These are phyloP conservation scores for Fulmarus glacialis DNA, from an alignment of 2,113 vertebrate species.

Conservation along the genomic window DNA sequence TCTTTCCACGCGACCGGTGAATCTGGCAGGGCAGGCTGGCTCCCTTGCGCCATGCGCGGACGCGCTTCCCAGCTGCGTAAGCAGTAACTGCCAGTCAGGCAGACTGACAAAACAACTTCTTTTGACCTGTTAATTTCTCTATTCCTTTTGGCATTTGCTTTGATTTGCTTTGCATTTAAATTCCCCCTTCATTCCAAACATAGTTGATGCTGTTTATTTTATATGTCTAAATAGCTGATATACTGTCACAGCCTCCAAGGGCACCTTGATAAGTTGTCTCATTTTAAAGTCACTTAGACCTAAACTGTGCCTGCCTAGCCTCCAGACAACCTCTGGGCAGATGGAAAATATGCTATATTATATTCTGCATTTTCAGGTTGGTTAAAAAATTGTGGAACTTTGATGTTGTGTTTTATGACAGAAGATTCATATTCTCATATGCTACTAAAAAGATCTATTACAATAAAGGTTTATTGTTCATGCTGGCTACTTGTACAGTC, in stretches of 20 bases:
- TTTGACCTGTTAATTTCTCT: not conserved
- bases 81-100: not conserved
- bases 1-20: not conserved
- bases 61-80: fast-evolving
- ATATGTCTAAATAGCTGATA: not conserved
- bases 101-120: not conserved
- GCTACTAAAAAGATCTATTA: not conserved
- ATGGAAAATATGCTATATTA: not conserved
- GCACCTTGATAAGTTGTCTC: not conserved
- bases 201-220: not conserved
- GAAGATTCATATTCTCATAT: not conserved
- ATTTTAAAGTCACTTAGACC: not conserved
- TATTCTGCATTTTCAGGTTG: not conserved
- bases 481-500: not conserved
- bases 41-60: not conserved
- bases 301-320: not conserved
- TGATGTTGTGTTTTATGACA: not conserved
- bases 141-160: not conserved
- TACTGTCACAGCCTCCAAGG: not conserved
- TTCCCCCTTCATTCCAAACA: not conserved
- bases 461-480: not conserved
- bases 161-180: not conserved
- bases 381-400: not conserved
- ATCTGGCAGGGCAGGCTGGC: not conserved
- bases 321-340: not conserved